Evolutionary conservation across 2,113 vertebrate genomes (phyloP).

Genomic region (Andinoacara biseriatus): DNA sequence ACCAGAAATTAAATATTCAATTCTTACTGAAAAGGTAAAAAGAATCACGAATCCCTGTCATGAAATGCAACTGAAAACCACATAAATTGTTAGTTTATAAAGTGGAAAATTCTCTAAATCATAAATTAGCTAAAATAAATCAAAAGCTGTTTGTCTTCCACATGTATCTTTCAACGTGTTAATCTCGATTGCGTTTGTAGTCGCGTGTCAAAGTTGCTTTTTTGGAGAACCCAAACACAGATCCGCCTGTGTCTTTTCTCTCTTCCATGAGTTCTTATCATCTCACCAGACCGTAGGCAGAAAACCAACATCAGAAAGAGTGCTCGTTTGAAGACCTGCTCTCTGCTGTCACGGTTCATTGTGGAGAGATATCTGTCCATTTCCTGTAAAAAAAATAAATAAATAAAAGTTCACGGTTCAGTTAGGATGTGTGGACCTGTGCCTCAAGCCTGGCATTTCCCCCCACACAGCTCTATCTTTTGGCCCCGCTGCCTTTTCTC

Average conservation of each 20-base stretch:
- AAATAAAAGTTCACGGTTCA: conserved; percentile 47
- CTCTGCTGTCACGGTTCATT: conserved; percentile 55
- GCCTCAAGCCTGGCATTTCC: conserved; percentile 60
- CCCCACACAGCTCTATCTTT: conserved; percentile 41
- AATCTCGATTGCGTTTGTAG: conserved; percentile 7
- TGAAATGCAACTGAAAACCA: neutral
- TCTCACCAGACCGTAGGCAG: conserved; percentile 39
- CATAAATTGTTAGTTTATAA: neutral
- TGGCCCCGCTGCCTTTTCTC: conserved; percentile 47
- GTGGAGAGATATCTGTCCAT: conserved; percentile 62
- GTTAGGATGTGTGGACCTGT: conserved; percentile 31
- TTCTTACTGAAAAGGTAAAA: neutral
- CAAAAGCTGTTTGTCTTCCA: neutral
- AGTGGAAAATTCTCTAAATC: neutral
- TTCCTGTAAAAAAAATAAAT: conserved; percentile 29
- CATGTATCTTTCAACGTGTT: conserved; percentile 9
- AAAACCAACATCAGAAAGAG: conserved; percentile 42
- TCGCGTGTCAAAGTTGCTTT: neutral
- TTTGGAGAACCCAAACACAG: conserved; percentile 7
- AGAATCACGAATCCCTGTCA: neutral
- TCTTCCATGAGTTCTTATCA: conserved; percentile 49
- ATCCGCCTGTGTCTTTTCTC: neutral
- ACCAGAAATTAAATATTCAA: conserved; percentile 2
- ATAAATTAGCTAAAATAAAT: neutral
- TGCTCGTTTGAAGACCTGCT: conserved; percentile 56